Evolutionary conservation across 1,140 invertebrate genomes (phyloP).

Genomic region (Diorhabda sublineata): DNA sequence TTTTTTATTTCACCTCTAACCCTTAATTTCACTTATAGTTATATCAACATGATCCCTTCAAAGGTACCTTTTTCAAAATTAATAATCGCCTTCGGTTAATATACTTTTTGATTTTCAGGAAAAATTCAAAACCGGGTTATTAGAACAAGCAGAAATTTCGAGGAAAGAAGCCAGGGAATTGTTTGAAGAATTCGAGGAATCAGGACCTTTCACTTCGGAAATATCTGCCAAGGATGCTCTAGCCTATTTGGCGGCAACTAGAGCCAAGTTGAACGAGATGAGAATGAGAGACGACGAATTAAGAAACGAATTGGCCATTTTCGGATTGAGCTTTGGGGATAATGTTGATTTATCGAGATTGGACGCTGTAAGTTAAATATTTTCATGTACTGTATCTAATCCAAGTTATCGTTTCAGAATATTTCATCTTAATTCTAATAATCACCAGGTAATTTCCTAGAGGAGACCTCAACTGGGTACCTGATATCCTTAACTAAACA

Average conservation of each 20-base stretch:
- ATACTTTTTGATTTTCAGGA: conserved; percentile 47
- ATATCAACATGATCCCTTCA: no score
- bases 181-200: conserved; percentile 58
- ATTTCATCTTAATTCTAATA: no score
- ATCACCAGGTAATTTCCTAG: no score
- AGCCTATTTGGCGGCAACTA: conserved; percentile 56
- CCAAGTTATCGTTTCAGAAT: no score
- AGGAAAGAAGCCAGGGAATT: conserved; percentile 55
- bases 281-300: conserved; percentile 62
- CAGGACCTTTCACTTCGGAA: conserved; percentile 56
- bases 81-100: no score
- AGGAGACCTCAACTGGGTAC: no score
- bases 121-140: conserved; percentile 63
- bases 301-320: conserved; percentile 64
- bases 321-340: conserved; percentile 68
- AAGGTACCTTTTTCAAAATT: no score
- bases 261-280: conserved; percentile 56
- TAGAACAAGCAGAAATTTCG: conserved; percentile 56
- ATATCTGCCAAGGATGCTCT: conserved; percentile 62
- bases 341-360: conserved; percentile 65
- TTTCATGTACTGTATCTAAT: neutral
- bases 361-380: conserved; percentile 53
- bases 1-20: no score
- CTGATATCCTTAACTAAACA: no score
- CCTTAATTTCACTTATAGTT: no score